Evolutionary conservation across 2,797 vertebrate genomes (phyloP), one percentile per base, ranked within the genome.

Genomic region (Epinephelus malabaricus): DNA sequence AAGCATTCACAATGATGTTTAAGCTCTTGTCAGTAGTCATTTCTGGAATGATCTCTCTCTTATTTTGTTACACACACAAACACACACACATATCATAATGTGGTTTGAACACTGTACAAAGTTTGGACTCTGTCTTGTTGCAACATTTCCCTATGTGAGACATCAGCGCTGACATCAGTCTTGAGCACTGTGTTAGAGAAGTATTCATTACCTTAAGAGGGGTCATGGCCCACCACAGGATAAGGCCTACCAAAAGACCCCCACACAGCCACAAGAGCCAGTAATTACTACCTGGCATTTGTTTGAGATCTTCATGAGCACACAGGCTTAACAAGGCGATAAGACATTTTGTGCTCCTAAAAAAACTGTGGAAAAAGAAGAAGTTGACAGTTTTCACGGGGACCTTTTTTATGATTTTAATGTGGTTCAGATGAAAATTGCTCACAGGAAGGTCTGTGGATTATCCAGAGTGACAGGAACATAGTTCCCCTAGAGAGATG

Each of bases 201-300:
- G 58, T 78, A 69, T 80, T 66, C 76, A 69, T 90, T 83, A 86
- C 87, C 72, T 76, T 54, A 81, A 66, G 54, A 84, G 69, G 79
- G 89, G 86, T 89, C 85, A 63, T 1, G 76, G 79, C 77, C 74
- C 50, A 45, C 56, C 71, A 64, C 46, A 75, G 81, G 81, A 77
- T 73, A 23, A 78, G 63, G 19, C 51, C 19, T 10, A 69, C 65
- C 58, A 21, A 56, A 34, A 75, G 61, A 68, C 79, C 77, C 49
- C 50, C 4, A 8, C 38, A 30, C 34, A 71, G 63, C 30, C 73
- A 77, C 66, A 8, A 73, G 51, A 85, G 78, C 23, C 75, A 47
- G 53, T 77, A 86, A 91, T 90, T 86, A 88, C 59, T 55, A 56
- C 60, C 78, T 78, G 56, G 86, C 77, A 87, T 86, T 78, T 92